These are phyloP conservation scores for Holacanthus passer DNA, from an alignment of 2,113 vertebrate genomes.

Conservation along the genomic window DNA sequence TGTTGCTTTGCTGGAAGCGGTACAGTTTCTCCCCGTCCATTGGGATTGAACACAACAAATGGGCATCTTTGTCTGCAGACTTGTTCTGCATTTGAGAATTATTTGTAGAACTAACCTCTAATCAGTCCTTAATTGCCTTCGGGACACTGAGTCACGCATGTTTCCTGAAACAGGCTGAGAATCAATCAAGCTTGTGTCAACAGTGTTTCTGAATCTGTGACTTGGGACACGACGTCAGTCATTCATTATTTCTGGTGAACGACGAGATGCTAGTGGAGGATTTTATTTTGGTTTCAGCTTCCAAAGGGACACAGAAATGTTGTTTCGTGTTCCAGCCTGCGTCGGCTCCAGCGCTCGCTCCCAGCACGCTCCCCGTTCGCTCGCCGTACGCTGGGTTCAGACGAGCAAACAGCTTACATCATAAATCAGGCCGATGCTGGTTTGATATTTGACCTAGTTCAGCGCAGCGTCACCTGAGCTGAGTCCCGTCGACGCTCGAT, in stretches of 20 bases:
- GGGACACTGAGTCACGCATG: conserved; percentile 35
- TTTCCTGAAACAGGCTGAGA: conserved; percentile 23
- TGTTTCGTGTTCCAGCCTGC: conserved; percentile 5
- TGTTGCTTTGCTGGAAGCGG: not conserved
- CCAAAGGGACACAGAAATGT: not conserved
- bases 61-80: not conserved
- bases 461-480: conserved; percentile 35
- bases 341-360: not conserved
- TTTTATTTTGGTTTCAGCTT: conserved; percentile 1
- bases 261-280: not conserved
- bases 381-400: not conserved
- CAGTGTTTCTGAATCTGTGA: not conserved
- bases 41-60: not conserved
- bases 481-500: conserved; percentile 20
- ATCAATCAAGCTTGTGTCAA: conserved; percentile 44
- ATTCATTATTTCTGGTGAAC: conserved; percentile 17
- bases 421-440: conserved; percentile 23
- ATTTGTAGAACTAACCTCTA: conserved; percentile 29
- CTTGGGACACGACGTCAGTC: conserved; percentile 11
- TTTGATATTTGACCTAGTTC: conserved; percentile 65
- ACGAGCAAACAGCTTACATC: conserved; percentile 33
- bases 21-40: not conserved
- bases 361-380: not conserved
- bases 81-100: conserved; percentile 26
- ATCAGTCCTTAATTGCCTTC: conserved; percentile 45